Base-by-base conservation (phyloP, 1,140 invertebrate genomes). In the Zaprionus kolodkinae region DNA sequence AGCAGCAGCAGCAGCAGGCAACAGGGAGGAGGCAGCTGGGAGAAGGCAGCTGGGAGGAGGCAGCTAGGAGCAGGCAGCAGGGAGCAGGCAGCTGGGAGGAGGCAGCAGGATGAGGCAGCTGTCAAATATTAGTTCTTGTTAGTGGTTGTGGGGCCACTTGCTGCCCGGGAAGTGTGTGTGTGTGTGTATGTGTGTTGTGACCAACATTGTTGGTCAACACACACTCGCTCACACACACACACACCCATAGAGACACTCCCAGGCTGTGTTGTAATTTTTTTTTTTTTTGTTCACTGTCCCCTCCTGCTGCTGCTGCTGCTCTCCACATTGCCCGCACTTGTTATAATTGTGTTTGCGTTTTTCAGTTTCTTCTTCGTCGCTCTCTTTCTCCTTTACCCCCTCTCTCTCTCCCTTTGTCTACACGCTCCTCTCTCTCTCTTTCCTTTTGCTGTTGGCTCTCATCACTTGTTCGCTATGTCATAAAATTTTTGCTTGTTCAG, bases 331-430 rank as follows among this genome's bases (percentile, higher is more conserved):
- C 67, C 76, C 77, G 73, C 84, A 87, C 83, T 87, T 87, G 83
- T 88, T 87, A 87, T 87, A 87, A 87, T 87, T 87, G 83, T 87
- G 83, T 87, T 87, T 87, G 80, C 83, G 80, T 88, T 87, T 87
- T 87, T 88, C 84, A 88, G 81, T 83, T 76, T 70, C 69, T 74
- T 67, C 55, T 27, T 21, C 3, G 27, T 4, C 27, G 27, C 27
- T 25, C 43, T 55, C 43, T n/a, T 11, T 6, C 12, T 11, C 6
- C n/a, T 1, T 13, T 2, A n/a, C 40, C n/a, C 25, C 21, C 13
- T 0, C 7, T 21, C 7, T 7, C 55, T 6, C 54, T 68, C 43
- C 21, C 62, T 43, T 33, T 63, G 38, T 60, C 21, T 21, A 21
- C 21, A 21, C 21, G 2, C 21, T n/a, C n/a, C n/a, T n/a, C n/a